phyloP scores from a whole-genome alignment of 1,140 invertebrate genomes.

The Lutraria rhynchaena region DNA sequence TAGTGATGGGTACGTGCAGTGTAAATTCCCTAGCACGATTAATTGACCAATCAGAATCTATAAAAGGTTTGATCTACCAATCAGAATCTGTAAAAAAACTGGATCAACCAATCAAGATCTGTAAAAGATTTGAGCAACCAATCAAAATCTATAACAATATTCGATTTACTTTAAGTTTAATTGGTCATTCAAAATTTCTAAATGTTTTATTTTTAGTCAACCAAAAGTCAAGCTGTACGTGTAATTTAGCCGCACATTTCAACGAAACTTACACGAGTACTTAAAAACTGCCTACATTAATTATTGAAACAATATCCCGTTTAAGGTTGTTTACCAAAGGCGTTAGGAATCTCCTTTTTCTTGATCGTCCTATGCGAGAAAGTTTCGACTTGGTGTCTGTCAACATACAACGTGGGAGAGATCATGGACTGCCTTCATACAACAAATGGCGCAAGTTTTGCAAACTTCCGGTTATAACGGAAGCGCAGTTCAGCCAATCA shows the following conservation, averaged over 20 bases:
- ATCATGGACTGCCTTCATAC: slow-evolving; percentile 39
- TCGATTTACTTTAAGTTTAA: background rate
- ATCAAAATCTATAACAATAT: background rate
- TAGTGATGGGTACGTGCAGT: slow-evolving; percentile 30
- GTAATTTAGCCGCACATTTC: background rate
- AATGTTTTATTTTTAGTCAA: background rate
- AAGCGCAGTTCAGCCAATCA: background rate
- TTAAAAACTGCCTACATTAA: background rate
- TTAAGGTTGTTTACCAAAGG: slow-evolving; percentile 21
- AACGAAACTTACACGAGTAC: background rate
- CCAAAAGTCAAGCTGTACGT: background rate
- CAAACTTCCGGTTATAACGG: slow-evolving; percentile 11
- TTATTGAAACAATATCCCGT: too few relatives aligned
- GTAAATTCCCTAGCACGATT: too few relatives aligned
- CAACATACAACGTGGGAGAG: slow-evolving; percentile 46
- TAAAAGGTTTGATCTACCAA: too few relatives aligned
- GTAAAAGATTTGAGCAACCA: background rate
- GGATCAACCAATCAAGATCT: too few relatives aligned
- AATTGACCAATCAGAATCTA: too few relatives aligned
- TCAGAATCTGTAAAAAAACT: too few relatives aligned
- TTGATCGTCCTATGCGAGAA: background rate
- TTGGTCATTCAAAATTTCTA: background rate
- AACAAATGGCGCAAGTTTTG: slow-evolving; percentile 24
- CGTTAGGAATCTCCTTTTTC: slow-evolving; percentile 22
- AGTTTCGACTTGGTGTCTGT: slow-evolving; percentile 19